Base-by-base conservation (phyloP, 2,888 invertebrate species). In the Sarcophaga variegata region DNA sequence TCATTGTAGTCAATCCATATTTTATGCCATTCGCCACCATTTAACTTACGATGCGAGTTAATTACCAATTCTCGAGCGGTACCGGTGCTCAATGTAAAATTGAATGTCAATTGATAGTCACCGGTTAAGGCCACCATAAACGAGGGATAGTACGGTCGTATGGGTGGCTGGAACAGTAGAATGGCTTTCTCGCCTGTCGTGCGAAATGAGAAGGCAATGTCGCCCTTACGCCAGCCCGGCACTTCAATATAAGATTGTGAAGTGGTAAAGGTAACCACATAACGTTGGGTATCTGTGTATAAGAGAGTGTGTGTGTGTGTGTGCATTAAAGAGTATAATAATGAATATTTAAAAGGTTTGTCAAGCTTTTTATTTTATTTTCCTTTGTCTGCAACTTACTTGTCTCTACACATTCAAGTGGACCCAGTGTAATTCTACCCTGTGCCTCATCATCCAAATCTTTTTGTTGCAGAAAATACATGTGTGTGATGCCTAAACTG, bases 11-110 rank as follows among this genome's bases (percentile, higher is more conserved):
- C 98, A 87, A 99, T 97, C 97, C 97, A 97, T 88, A 98, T 96
- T 94, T 98, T 97, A 93, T 99, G 98, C 99, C 98, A 99, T 92
- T 98, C 97, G 1, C 98, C 98, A 75, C 97, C 97, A 92, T 98
- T 98, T 71, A 99, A 94, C 91, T 96, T 96, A 69, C 96, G 94
- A 88, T 96, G 95, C 4, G 97, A 97, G 91, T 96, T 96, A 87
- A 98, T 97, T 67, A 97, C 97, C 84, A 97, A 94, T 91, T 97
- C 97, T 88, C 97, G 95, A 71, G 96, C 96, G 10, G 96, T 96
- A 0, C 97, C 97, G 60, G 97, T 97, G 94, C 97, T 97, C 49
- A 97, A 94, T 0, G 98, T 97, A 90, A 98, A 98, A 93, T 98
- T 97, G 93, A 98, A 98, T 11, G 97, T 97, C 88, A 98, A 94